Conservation (phyloP, 2,888 invertebrate species). For the Junonia oenone region DNA sequence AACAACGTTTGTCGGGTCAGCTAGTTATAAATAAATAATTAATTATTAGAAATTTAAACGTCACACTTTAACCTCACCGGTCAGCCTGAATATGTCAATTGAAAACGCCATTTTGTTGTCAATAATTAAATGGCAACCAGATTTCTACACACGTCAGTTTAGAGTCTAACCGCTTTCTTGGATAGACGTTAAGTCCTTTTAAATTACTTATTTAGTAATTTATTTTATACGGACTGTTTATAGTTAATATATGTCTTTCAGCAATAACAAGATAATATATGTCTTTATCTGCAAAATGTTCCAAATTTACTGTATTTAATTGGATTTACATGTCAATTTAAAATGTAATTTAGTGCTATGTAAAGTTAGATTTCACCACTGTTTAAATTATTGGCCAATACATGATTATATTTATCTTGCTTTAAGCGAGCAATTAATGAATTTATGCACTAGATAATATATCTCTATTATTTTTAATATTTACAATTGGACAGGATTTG, state of each 20-base stretch:
- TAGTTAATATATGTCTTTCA: not conserved
- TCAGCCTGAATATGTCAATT: not conserved
- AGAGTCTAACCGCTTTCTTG: not conserved
- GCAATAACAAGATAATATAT: not conserved
- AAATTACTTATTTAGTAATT: not conserved
- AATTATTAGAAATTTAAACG: not conserved
- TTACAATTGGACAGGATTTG: too few species aligned
- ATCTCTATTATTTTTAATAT: too few species aligned
- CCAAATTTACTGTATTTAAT: not conserved
- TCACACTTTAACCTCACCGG: not conserved
- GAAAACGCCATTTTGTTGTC: constrained; percentile 7
- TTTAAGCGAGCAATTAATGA: too few species aligned
- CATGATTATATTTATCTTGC: too few species aligned
- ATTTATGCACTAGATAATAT: too few species aligned
- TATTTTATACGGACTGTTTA: not conserved
- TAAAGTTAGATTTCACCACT: not conserved
- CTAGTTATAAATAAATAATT: too few species aligned
- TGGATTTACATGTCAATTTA: not conserved
- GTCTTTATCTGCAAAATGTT: not conserved
- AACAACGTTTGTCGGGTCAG: too few species aligned
- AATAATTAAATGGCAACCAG: constrained; percentile 6
- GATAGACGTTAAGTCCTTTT: not conserved
- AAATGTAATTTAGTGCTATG: not conserved
- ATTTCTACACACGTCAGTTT: not conserved
- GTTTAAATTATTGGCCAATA: not conserved